A percentile compares a stretch with the other conserved stretches of the same genome.
Evolutionary conservation across 2,888 invertebrate genomes (phyloP).

Genomic region (Steinernema scapterisci): DNA sequence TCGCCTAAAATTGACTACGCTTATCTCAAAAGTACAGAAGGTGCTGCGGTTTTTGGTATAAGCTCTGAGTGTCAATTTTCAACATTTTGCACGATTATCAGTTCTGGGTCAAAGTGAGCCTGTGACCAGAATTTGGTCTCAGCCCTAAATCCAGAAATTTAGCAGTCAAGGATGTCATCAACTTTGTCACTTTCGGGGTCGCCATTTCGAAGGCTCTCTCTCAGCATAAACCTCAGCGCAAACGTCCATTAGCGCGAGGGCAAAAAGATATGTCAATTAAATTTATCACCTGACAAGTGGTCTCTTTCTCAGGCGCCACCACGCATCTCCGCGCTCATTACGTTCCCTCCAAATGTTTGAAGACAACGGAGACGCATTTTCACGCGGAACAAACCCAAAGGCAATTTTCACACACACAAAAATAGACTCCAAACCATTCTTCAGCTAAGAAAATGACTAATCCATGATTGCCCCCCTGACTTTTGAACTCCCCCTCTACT

Average conservation of each 20-base stretch:
- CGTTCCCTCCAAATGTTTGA: neutral
- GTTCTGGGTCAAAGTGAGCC: no score
- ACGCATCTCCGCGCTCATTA: neutral
- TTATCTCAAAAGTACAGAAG: neutral
- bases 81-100: no score
- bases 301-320: slow-evolving; percentile 16
- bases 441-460: no score
- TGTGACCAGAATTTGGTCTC: no score
- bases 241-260: slow-evolving; percentile 19
- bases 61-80: no score
- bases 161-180: neutral
- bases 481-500: neutral
- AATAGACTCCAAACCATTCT: no score
- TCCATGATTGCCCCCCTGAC: neutral
- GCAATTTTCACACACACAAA: no score
- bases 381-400: no score
- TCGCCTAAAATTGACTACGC: slow-evolving; percentile 28
- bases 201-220: slow-evolving; percentile 2
- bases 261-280: slow-evolving; percentile 33
- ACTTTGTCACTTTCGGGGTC: slow-evolving; percentile 2
- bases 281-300: slow-evolving; percentile 32
- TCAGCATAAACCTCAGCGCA: slow-evolving; percentile 24
- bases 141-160: no score
- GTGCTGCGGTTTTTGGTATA: no score
- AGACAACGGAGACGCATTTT: neutral